Evolutionary conservation across 1,140 invertebrate genomes (phyloP).

Genomic region (Daktulosphaira vitifoliae): DNA sequence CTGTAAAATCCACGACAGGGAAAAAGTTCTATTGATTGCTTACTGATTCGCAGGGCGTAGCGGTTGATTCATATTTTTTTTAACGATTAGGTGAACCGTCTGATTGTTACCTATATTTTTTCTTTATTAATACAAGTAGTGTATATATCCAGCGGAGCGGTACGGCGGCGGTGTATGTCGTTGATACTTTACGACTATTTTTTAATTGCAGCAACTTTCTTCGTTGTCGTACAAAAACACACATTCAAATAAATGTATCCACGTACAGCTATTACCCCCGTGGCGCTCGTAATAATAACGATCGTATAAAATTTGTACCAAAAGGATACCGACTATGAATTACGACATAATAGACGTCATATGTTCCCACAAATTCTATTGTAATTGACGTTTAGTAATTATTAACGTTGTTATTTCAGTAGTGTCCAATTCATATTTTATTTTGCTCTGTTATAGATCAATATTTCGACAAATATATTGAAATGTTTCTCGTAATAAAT

Average conservation of each 20-base stretch:
- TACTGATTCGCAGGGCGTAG: too few relatives aligned
- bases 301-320: neutral
- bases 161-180: neutral
- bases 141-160: conserved; percentile 18
- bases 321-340: conserved; percentile 17
- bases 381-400: conserved; percentile 5
- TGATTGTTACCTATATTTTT: conserved; percentile 15
- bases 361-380: conserved; percentile 22
- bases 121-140: too few relatives aligned
- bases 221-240: neutral
- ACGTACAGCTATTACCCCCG: conserved; percentile 15
- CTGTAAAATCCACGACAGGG: too few relatives aligned
- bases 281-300: conserved; percentile 14
- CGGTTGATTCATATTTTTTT: too few relatives aligned
- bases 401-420: too few relatives aligned
- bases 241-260: too few relatives aligned
- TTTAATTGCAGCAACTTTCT: conserved; percentile 33
- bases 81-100: neutral
- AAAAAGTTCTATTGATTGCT: too few relatives aligned
- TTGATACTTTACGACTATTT: conserved; percentile 25
- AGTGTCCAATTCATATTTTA: too few relatives aligned
- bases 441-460: too few relatives aligned
- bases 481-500: too few relatives aligned
- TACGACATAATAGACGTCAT: conserved; percentile 20
- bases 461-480: too few relatives aligned